Conservation (phyloP, 2,797 vertebrate species). For the Tympanoctomys barrerae region DNA sequence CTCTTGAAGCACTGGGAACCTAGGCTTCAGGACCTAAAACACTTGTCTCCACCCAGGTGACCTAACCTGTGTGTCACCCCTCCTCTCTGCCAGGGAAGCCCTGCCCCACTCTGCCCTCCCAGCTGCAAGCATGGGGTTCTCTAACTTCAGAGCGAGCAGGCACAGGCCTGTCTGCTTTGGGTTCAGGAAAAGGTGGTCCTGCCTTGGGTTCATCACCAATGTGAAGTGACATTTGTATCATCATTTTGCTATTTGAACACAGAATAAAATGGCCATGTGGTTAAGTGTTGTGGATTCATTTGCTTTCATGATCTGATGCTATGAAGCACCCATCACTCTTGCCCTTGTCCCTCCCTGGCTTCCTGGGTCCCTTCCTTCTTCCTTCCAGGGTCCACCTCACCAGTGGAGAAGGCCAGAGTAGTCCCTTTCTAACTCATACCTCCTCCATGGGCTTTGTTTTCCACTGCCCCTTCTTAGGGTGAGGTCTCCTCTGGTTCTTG, state of each 20-base stretch:
- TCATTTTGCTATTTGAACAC: constrained; percentile 11
- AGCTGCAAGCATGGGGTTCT: background rate
- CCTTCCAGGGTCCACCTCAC: background rate
- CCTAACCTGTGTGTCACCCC: background rate
- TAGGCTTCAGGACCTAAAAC: background rate
- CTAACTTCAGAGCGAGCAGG: background rate
- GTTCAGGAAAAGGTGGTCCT: background rate
- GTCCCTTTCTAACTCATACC: background rate
- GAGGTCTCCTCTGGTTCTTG: background rate
- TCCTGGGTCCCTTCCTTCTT: background rate
- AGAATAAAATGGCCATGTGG: constrained; percentile 71
- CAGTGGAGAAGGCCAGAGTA: background rate
- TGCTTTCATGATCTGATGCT: background rate
- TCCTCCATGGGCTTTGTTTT: background rate
- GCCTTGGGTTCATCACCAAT: background rate
- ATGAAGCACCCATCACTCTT: background rate
- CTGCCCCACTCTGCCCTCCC: constrained; percentile 11
- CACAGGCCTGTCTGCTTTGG: background rate
- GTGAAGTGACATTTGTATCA: constrained; percentile 40
- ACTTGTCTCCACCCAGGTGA: background rate
- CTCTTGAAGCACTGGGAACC: background rate
- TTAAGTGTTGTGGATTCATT: background rate
- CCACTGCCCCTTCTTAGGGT: background rate
- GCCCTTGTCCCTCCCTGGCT: background rate
- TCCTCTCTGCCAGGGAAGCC: background rate